phyloP scores from a whole-genome alignment of 2,888 invertebrate species.

The Ornithoptera priamus region DNA sequence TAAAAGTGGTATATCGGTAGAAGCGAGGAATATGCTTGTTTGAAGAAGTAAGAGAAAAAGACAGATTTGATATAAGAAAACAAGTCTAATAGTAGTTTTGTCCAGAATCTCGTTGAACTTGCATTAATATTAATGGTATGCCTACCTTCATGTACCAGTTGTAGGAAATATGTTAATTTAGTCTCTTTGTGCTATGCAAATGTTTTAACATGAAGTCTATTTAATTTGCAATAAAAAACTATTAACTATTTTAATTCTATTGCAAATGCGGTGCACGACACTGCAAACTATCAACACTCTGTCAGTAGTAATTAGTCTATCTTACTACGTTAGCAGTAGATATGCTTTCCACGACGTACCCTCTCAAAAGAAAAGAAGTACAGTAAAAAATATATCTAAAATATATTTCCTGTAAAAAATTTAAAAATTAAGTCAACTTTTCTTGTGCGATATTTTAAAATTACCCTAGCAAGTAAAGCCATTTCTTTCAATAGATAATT shows the following conservation, averaged over 20 bases:
- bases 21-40: too few species aligned
- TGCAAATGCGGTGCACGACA: background rate
- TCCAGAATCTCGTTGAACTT: background rate
- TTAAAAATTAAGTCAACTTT: background rate
- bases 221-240: background rate
- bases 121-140: too few species aligned
- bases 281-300: background rate
- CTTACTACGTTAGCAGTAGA: too few species aligned
- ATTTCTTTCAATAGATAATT: background rate
- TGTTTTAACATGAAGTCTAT: background rate
- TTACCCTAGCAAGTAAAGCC: background rate
- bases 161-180: background rate
- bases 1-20: background rate
- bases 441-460: background rate
- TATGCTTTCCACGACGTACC: too few species aligned
- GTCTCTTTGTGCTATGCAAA: background rate
- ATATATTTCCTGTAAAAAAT: too few species aligned
- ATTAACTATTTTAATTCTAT: background rate
- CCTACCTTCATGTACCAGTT: background rate
- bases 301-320: background rate
- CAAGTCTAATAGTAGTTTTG: background rate
- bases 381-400: too few species aligned
- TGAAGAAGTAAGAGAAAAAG: background rate
- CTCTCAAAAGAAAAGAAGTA: too few species aligned
- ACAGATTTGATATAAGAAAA: background rate